A percentile compares a stretch with the other conserved stretches of the same genome.
Evolutionary conservation across 2,797 vertebrate genomes (phyloP).

Genomic region (Chelonia mydas): DNA sequence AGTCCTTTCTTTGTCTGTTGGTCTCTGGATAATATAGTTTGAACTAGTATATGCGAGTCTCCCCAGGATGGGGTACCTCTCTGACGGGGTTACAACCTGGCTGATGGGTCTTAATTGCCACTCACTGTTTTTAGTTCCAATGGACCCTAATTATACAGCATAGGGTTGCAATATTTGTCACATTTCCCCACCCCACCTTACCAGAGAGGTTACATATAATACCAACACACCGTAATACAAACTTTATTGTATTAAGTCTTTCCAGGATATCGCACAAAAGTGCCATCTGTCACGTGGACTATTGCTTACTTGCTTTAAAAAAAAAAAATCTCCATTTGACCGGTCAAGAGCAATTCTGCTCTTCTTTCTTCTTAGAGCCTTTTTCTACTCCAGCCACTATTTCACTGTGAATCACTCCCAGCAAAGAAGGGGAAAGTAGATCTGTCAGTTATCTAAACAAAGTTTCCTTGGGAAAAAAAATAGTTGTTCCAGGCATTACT

Average conservation of each 20-base stretch:
- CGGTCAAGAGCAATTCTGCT: rapidly evolving
- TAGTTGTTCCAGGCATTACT: neutral
- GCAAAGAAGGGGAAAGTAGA: neutral
- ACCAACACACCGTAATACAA: neutral
- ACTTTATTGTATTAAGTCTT: no score
- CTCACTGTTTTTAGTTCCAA: neutral
- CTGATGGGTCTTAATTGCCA: neutral
- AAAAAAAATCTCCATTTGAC: rapidly evolving
- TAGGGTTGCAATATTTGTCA: neutral
- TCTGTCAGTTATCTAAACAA: neutral
- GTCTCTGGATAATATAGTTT: neutral
- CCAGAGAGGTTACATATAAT: neutral
- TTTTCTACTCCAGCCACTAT: neutral
- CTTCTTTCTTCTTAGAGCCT: neutral
- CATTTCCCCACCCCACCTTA: neutral
- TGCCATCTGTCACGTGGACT: neutral
- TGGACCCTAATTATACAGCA: neutral
- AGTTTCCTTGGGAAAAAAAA: neutral
- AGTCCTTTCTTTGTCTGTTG: no score
- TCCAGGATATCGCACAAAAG: neutral
- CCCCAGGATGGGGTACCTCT: neutral
- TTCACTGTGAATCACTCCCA: neutral
- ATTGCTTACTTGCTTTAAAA: neutral
- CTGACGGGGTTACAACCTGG: neutral
- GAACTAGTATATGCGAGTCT: neutral